phyloP scores from a whole-genome alignment of 2,888 invertebrate genomes.

The Meandrusa payeni region DNA sequence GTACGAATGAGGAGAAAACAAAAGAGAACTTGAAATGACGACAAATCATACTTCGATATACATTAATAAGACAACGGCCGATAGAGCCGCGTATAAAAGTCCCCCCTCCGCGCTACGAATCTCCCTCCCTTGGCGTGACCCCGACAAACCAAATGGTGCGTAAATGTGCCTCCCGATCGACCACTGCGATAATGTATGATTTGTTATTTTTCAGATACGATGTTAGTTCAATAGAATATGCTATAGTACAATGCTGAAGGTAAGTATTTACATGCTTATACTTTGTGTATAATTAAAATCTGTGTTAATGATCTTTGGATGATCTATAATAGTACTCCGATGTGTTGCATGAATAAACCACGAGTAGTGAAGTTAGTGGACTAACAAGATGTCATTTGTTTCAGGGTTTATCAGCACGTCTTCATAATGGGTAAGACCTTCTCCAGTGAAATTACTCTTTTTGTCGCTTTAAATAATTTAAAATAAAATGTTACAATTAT shows the following conservation, averaged over 20 bases:
- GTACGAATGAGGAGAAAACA: not conserved
- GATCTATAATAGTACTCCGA: too few species aligned
- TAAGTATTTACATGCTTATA: too few species aligned
- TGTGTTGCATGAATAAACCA: too few species aligned
- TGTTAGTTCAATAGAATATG: conserved; percentile 1
- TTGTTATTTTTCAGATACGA: conserved; percentile 5
- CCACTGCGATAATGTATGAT: conserved; percentile 13
- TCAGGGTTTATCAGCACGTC: too few species aligned
- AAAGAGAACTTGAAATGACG: conserved; percentile 6
- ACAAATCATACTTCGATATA: conserved; percentile 21
- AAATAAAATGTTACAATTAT: too few species aligned
- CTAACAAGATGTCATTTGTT: too few species aligned
- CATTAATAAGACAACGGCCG: conserved; percentile 23
- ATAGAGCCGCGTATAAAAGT: conserved; percentile 2
- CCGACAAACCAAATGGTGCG: conserved; percentile 21
- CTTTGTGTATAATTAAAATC: too few species aligned
- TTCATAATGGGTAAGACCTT: too few species aligned
- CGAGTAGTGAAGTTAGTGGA: too few species aligned
- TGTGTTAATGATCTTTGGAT: too few species aligned
- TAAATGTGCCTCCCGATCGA: conserved; percentile 13
- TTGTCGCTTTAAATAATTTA: too few species aligned
- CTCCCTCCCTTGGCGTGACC: conserved; percentile 2
- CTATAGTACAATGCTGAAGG: not conserved
- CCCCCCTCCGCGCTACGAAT: not conserved
- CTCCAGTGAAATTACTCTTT: too few species aligned